A percentile compares a stretch with the other conserved stretches of the same genome.
Evolutionary conservation across 2,113 vertebrate species (phyloP).

Genomic region (Aspidoscelis tigris): DNA sequence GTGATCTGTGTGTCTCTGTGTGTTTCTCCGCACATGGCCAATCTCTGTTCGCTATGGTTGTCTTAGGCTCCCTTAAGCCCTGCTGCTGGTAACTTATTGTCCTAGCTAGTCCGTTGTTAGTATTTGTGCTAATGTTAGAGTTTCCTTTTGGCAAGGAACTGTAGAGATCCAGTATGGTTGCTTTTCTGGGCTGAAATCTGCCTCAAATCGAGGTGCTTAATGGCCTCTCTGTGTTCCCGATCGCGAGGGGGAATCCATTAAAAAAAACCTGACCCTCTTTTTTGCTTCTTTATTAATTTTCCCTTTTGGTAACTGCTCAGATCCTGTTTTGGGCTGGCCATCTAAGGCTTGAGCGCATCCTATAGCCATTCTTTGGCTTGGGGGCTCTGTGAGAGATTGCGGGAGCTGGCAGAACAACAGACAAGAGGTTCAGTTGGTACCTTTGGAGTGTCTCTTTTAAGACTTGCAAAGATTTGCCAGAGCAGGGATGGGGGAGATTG

Average conservation of each 20-base stretch:
- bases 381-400: no score
- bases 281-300: neutral
- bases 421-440: no score
- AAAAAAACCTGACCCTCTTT: neutral
- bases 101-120: fast-evolving
- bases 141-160: neutral
- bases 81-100: fast-evolving
- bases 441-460: no score
- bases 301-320: no score
- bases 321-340: no score
- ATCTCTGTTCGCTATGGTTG: neutral
- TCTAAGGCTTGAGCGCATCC: no score
- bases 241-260: neutral
- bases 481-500: no score
- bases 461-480: no score
- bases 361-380: no score
- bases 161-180: fast-evolving
- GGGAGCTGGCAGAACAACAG: no score
- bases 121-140: fast-evolving
- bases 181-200: neutral
- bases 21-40: fast-evolving
- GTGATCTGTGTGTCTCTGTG: neutral
- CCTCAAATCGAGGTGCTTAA: fast-evolving
- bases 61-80: neutral
- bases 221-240: neutral